Evolutionary conservation across 2,113 vertebrate genomes (phyloP).

Genomic region (Centropus bengalensis): DNA sequence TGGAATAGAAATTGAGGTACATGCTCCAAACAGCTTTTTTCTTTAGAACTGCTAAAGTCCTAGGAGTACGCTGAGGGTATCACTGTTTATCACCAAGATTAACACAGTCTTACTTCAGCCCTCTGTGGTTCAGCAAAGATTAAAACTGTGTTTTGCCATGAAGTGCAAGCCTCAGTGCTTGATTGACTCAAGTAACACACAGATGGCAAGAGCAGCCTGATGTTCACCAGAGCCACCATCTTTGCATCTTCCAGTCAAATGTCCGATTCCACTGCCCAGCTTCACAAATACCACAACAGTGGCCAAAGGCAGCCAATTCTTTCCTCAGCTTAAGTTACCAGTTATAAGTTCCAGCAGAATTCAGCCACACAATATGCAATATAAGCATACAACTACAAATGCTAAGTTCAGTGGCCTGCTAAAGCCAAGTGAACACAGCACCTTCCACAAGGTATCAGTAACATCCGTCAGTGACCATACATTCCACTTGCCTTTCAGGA

Average conservation of each 20-base stretch:
- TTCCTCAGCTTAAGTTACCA: neutral
- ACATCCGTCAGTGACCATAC: neutral
- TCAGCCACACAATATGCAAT: neutral
- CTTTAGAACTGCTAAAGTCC: neutral
- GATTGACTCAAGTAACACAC: rapidly evolving
- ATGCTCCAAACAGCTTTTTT: neutral
- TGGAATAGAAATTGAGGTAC: neutral
- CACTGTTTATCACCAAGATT: neutral
- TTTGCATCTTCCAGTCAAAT: neutral
- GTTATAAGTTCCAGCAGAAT: neutral
- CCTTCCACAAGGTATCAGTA: neutral
- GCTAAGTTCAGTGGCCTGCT: neutral
- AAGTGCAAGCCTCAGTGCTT: neutral
- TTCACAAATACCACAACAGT: neutral
- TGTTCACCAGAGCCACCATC: neutral
- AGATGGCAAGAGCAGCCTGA: neutral
- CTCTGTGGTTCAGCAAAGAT: neutral
- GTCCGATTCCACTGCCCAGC: no score
- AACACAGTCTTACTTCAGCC: neutral
- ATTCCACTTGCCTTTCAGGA: neutral
- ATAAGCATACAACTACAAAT: neutral
- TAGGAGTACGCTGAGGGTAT: neutral
- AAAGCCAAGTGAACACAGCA: neutral
- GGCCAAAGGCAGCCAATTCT: neutral
- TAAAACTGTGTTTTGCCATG: neutral